A percentile compares a stretch with the other conserved stretches of the same genome.
Conservation (phyloP, 2,113 vertebrate genomes). For the Dermatemys mawii region DNA sequence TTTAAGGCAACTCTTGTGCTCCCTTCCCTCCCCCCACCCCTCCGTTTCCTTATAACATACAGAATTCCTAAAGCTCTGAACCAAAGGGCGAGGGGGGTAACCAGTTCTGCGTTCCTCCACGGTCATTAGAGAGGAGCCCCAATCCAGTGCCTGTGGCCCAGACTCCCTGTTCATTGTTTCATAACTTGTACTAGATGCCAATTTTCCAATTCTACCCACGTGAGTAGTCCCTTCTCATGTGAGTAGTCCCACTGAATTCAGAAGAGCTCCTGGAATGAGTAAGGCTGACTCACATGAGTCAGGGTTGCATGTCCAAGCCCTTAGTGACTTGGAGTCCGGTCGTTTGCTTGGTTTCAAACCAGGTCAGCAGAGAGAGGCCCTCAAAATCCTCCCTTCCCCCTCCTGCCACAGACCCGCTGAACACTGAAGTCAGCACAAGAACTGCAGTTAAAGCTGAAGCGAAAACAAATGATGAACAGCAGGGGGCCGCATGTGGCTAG, state of each 20-base stretch:
- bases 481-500: accelerated
- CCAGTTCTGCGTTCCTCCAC: too few relatives aligned
- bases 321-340: background rate
- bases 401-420: accelerated
- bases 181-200: background rate
- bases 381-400: background rate
- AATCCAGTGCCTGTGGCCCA: background rate
- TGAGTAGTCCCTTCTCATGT: background rate
- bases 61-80: background rate
- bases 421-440: background rate
- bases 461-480: background rate
- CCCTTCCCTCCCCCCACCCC: background rate
- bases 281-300: background rate
- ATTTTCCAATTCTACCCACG: accelerated
- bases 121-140: background rate
- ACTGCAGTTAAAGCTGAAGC: background rate
- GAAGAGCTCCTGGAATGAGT: background rate
- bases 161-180: accelerated
- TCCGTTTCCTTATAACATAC: background rate
- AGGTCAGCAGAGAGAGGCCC: accelerated
- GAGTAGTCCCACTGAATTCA: background rate
- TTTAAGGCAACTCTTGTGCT: background rate
- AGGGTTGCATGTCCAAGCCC: accelerated
- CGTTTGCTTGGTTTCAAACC: accelerated
- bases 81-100: background rate